Evolutionary conservation across 2,888 invertebrate species (phyloP).

Genomic region (Drosophila diplacantha): DNA sequence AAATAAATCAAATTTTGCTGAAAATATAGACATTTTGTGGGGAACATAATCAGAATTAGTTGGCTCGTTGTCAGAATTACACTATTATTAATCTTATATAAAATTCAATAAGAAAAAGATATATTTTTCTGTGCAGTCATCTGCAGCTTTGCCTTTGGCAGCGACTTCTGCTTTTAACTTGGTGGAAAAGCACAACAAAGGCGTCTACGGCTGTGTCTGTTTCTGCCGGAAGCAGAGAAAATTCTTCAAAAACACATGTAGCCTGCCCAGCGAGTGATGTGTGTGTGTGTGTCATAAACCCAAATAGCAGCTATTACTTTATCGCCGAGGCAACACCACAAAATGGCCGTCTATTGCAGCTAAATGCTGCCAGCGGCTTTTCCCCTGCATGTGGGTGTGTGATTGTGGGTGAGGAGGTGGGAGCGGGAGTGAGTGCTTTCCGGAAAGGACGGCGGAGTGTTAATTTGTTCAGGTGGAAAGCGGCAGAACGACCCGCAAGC

Average conservation of each 20-base stretch:
- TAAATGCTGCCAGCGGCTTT: conserved; percentile 63
- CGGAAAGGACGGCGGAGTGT: conserved; percentile 31
- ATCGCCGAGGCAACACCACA: conserved; percentile 67
- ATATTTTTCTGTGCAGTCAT: conserved; percentile 2
- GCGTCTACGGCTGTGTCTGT: conserved; percentile 20
- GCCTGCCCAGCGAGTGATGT: conserved; percentile 15
- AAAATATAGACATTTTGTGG: too few relatives aligned
- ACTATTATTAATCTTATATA: not conserved
- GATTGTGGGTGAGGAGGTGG: conserved; percentile 1
- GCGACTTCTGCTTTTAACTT: conserved; percentile 28
- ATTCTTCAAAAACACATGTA: conserved; percentile 46
- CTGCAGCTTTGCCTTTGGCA: conserved; percentile 28
- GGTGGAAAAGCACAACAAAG: conserved; percentile 40
- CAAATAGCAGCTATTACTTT: conserved; percentile 71
- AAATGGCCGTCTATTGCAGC: conserved; percentile 68
- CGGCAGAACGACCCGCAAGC: conserved; percentile 52
- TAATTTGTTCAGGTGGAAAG: conserved; percentile 59
- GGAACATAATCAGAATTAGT: too few relatives aligned
- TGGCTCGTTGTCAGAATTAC: too few relatives aligned
- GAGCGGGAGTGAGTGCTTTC: not conserved
- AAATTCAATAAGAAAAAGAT: not conserved
- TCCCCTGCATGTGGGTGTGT: conserved; percentile 27
- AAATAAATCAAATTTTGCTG: too few relatives aligned
- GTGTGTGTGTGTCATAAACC: conserved; percentile 55
- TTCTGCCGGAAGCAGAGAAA: conserved; percentile 47